Evolutionary conservation across 2,888 invertebrate genomes (phyloP).

Genomic region (Neoitamus cyanurus): DNA sequence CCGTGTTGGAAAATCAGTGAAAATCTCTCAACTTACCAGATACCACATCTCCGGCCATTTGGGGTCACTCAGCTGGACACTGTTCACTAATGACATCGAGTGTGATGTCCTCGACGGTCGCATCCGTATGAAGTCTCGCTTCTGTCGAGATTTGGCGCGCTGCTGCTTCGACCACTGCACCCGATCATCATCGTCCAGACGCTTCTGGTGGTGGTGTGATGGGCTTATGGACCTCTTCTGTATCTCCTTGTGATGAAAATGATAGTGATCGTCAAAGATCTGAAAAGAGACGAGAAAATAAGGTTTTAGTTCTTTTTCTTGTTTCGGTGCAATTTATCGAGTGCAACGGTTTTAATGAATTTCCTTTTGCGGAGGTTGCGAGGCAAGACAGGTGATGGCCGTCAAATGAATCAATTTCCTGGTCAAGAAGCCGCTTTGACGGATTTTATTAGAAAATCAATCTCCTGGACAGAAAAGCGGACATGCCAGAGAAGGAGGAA

Average conservation of each 20-base stretch:
- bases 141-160: constrained; percentile 79
- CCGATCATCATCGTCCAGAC: constrained; percentile 78
- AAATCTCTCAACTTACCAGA: constrained; percentile 77
- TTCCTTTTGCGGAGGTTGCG: not conserved
- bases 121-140: constrained; percentile 79
- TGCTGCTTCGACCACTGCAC: constrained; percentile 89
- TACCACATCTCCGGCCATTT: constrained; percentile 98
- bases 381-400: not conserved
- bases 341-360: not conserved
- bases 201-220: constrained; percentile 76
- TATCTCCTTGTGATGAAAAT: constrained; percentile 84
- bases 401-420: not conserved
- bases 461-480: not conserved
- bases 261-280: constrained; percentile 90
- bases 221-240: constrained; percentile 80
- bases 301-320: not conserved
- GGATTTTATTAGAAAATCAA: not conserved
- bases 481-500: not conserved
- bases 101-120: constrained; percentile 61
- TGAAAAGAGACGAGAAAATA: constrained; percentile 69
- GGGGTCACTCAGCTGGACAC: constrained; percentile 79
- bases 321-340: not conserved
- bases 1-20: not conserved
- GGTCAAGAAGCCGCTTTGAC: not conserved
- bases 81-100: constrained; percentile 59